Evolutionary conservation across 2,797 vertebrate genomes (phyloP).

Genomic region (Prunella strophiata): DNA sequence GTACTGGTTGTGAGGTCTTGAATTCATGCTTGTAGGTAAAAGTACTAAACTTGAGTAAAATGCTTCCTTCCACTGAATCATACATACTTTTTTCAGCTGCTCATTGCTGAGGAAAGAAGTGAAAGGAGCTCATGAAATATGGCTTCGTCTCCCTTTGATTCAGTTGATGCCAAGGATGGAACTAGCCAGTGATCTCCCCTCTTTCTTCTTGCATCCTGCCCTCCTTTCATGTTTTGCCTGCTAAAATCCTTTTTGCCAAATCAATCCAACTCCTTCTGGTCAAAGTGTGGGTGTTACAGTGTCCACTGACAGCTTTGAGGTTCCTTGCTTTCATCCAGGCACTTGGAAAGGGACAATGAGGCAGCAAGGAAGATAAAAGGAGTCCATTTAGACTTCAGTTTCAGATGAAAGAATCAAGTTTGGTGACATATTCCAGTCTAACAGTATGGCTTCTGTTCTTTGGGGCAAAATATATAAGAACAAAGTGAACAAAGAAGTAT

Average conservation of each 20-base stretch:
- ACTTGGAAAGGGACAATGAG: slow-evolving; percentile 60
- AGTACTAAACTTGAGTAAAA: slow-evolving; percentile 9
- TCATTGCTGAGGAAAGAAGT: not conserved
- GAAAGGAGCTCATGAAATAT: not conserved
- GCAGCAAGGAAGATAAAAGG: slow-evolving; percentile 78
- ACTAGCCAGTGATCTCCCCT: not conserved
- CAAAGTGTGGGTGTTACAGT: slow-evolving; percentile 76
- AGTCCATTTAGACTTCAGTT: slow-evolving; percentile 78
- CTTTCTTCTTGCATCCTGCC: not conserved
- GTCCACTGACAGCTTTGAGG: slow-evolving; percentile 76
- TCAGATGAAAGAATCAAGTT: slow-evolving; percentile 79
- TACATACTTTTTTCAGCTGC: not conserved
- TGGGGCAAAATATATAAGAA: slow-evolving; percentile 47
- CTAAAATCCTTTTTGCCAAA: slow-evolving; percentile 48
- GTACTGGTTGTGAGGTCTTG: not conserved
- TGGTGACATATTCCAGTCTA: slow-evolving; percentile 72
- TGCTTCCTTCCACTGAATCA: slow-evolving; percentile 13
- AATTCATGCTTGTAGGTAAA: not conserved
- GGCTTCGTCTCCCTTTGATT: not conserved
- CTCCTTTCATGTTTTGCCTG: slow-evolving; percentile 59
- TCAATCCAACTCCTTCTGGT: slow-evolving; percentile 68
- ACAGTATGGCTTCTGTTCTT: slow-evolving; percentile 68
- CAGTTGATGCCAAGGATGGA: not conserved
- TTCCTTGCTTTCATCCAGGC: slow-evolving; percentile 63
- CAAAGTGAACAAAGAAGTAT: slow-evolving; percentile 56